Conservation (phyloP, 2,113 vertebrate species). For the Nycticorax nycticorax region DNA sequence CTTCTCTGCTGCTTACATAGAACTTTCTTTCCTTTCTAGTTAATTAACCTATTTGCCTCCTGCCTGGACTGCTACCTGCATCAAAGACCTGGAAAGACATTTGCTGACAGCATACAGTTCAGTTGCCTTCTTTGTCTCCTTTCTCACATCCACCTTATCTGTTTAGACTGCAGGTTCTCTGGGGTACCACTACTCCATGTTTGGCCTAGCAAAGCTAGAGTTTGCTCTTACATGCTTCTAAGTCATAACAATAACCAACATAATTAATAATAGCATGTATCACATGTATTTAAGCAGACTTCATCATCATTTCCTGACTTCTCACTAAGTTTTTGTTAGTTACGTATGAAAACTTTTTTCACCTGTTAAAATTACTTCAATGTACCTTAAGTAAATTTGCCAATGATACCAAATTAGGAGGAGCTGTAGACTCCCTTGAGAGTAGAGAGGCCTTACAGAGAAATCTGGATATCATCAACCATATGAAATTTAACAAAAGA, state of each 20-base stretch:
- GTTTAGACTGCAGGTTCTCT: background rate
- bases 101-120: background rate
- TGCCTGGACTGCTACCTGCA: background rate
- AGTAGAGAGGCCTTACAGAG: background rate
- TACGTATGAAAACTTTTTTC: background rate
- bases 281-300: background rate
- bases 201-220: background rate
- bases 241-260: background rate
- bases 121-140: background rate
- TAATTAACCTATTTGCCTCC: background rate
- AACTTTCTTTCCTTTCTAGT: background rate
- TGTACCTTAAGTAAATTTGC: background rate
- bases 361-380: background rate
- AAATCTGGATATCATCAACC: background rate
- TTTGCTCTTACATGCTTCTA: background rate
- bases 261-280: background rate
- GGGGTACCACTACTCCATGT: background rate
- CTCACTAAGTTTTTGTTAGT: background rate
- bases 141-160: background rate
- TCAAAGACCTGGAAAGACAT: background rate
- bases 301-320: background rate
- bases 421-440: background rate
- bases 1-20: background rate
- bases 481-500: background rate
- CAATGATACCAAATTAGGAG: background rate